Conservation (phyloP, 2,888 invertebrate species). For the Aspidiotus destructor region DNA sequence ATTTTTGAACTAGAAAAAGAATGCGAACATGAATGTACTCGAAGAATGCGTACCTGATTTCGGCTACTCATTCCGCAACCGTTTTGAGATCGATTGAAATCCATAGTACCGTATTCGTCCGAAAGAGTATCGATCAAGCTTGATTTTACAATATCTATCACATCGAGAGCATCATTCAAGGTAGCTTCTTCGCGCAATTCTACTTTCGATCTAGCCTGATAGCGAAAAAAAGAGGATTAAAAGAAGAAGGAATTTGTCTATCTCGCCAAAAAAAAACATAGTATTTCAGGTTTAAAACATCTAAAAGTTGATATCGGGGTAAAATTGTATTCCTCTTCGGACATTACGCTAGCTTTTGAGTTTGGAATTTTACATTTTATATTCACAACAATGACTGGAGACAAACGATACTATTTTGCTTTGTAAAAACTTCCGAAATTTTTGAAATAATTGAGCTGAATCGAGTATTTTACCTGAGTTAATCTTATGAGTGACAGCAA, state of each 20-base stretch:
- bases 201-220: constrained; percentile 75
- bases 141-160: constrained; percentile 72
- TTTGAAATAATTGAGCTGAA: no score
- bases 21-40: not conserved
- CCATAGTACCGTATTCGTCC: constrained; percentile 47
- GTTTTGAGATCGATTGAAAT: constrained; percentile 54
- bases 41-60: constrained; percentile 48
- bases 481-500: constrained; percentile 78
- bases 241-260: no score
- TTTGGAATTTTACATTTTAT: no score
- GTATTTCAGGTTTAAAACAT: no score
- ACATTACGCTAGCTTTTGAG: no score
- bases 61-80: constrained; percentile 61
- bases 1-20: constrained; percentile 16
- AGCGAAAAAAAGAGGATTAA: constrained; percentile 13
- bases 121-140: constrained; percentile 68
- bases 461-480: constrained; percentile 51
- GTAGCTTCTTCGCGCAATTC: constrained; percentile 76
- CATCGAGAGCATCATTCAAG: constrained; percentile 68
- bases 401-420: no score
- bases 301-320: no score
- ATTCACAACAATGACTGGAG: no score
- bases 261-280: no score
- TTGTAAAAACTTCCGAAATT: no score
- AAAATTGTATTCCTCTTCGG: no score